These are phyloP conservation scores for Pogonomyrmex californicus DNA, from an alignment of 1,140 invertebrate species.

Conservation along the genomic window DNA sequence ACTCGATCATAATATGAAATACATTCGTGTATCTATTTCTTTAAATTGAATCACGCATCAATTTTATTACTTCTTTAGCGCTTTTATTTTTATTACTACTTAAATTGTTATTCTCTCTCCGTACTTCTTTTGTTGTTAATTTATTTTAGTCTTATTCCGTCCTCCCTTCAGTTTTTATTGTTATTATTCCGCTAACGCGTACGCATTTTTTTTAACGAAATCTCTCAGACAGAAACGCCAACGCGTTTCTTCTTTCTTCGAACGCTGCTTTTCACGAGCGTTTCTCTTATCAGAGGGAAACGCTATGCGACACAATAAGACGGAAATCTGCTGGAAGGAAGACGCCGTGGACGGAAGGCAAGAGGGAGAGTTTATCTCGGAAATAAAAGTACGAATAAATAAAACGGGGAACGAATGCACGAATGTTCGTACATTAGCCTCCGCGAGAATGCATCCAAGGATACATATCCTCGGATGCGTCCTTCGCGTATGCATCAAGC, in stretches of 20 bases:
- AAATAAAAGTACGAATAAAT: slow-evolving; percentile 72
- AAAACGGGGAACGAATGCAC: slow-evolving; percentile 52
- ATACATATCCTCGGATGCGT: slow-evolving; percentile 42
- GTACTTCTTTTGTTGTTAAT: background rate
- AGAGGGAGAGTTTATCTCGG: slow-evolving; percentile 68
- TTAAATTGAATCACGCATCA: background rate
- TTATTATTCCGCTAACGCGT: slow-evolving; percentile 19
- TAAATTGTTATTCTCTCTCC: background rate
- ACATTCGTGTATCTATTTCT: background rate
- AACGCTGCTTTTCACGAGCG: slow-evolving; percentile 63
- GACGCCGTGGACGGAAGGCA: slow-evolving; percentile 70
- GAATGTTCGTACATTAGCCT: slow-evolving; percentile 63
- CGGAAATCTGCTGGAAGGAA: slow-evolving; percentile 78
- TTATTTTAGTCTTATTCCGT: too few relatives aligned
- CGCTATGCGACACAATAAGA: slow-evolving; percentile 74
- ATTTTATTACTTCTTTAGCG: background rate
- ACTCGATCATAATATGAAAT: background rate
- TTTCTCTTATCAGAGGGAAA: slow-evolving; percentile 70
- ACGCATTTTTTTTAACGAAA: slow-evolving; percentile 53
- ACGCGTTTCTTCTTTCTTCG: slow-evolving; percentile 34
- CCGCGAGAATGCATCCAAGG: slow-evolving; percentile 57
- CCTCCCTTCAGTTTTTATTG: background rate
- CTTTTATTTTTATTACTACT: slow-evolving; percentile 4
- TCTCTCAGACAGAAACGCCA: slow-evolving; percentile 44
- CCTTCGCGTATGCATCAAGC: slow-evolving; percentile 37